A percentile compares a stretch with the other conserved stretches of the same genome.
These are phyloP conservation scores for Petrocephalus zakoni DNA, from an alignment of 2,113 vertebrate genomes.

Conservation along the genomic window DNA sequence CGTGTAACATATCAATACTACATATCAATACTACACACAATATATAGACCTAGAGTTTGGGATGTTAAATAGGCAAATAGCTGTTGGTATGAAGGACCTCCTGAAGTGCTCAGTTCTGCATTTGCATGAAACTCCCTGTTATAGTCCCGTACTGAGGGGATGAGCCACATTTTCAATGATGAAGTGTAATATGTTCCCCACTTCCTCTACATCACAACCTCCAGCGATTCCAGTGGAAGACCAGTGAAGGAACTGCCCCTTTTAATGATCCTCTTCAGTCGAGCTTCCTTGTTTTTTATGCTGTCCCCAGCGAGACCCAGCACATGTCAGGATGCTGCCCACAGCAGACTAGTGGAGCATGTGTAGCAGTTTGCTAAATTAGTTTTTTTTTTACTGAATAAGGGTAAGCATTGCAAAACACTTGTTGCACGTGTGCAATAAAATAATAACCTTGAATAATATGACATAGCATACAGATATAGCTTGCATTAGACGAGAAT, in stretches of 20 bases:
- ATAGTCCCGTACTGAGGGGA: background rate
- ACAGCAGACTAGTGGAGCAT: background rate
- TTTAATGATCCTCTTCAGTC: background rate
- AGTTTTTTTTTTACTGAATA: background rate
- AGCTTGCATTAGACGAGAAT: background rate
- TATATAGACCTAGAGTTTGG: background rate
- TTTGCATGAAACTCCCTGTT: background rate
- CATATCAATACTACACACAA: background rate
- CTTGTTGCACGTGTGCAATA: background rate
- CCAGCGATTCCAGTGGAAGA: background rate
- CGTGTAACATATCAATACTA: background rate
- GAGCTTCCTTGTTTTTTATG: background rate
- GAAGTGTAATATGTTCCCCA: background rate
- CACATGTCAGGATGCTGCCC: background rate
- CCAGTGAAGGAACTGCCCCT: background rate
- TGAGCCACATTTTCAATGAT: background rate
- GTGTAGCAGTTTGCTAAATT: background rate
- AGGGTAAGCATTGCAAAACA: background rate
- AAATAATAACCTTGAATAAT: background rate
- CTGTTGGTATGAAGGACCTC: background rate
- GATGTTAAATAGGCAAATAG: background rate
- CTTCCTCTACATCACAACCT: background rate
- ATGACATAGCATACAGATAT: background rate
- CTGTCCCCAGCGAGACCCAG: background rate
- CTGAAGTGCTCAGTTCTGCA: background rate